Evolutionary conservation across 2,113 vertebrate species (phyloP).

Genomic region (Xiphophorus maculatus): DNA sequence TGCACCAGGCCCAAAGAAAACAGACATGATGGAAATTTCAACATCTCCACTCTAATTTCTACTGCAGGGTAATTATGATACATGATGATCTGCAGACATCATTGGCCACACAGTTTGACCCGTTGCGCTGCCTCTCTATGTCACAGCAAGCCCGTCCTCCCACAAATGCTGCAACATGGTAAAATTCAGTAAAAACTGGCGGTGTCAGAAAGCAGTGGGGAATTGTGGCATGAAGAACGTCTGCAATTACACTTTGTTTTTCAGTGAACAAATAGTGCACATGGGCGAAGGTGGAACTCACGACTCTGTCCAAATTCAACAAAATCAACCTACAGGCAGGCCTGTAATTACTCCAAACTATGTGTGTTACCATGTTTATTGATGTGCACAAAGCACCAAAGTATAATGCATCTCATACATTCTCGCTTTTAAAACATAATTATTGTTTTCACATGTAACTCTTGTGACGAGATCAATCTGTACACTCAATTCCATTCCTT

Average conservation of each 20-base stretch:
- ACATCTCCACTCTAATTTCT: constrained; percentile 77
- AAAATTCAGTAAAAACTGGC: constrained; percentile 28
- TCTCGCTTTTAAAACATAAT: background rate
- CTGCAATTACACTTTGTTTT: constrained; percentile 9
- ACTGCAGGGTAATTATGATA: constrained; percentile 74
- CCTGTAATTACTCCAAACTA: background rate
- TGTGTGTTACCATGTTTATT: background rate
- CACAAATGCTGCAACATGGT: constrained; percentile 5
- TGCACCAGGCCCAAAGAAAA: constrained; percentile 75
- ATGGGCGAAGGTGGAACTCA: background rate
- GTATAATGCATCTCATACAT: background rate
- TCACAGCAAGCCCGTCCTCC: constrained; percentile 4
- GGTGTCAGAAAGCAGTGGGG: constrained; percentile 15
- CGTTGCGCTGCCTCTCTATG: constrained; percentile 24
- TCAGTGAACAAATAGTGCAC: background rate
- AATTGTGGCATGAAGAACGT: constrained; percentile 23
- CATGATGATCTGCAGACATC: constrained; percentile 78
- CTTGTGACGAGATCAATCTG: background rate
- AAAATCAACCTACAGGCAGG: constrained; percentile 2
- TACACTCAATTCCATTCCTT: background rate
- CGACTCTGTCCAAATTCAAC: constrained; percentile 7
- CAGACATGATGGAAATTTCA: constrained; percentile 79
- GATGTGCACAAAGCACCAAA: background rate
- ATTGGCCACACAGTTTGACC: constrained; percentile 65
- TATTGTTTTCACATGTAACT: background rate